Evolutionary conservation across 1,140 invertebrate genomes (phyloP).

Genomic region (Penaeus chinensis): DNA sequence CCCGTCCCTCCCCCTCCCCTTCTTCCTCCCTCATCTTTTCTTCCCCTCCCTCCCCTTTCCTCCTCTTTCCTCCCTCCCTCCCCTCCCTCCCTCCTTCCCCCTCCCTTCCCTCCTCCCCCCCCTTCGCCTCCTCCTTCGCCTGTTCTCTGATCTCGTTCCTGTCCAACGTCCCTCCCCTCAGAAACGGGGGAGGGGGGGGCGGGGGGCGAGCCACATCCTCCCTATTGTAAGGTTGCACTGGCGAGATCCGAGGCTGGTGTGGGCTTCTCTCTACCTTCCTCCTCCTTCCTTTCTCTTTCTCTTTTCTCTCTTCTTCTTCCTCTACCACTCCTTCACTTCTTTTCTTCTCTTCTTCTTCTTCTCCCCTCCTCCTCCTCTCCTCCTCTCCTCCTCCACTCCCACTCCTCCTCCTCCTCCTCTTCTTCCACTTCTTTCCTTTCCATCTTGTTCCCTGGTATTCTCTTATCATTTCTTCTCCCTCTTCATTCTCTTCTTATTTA

Average conservation of each 20-base stretch:
- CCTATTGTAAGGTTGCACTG: too few species aligned
- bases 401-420: neutral
- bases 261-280: neutral
- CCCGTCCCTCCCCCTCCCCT: neutral
- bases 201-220: too few species aligned
- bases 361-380: too few species aligned
- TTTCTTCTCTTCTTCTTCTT: too few species aligned
- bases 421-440: too few species aligned
- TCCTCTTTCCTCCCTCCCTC: neutral
- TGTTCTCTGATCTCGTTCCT: neutral
- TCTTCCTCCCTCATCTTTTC: neutral
- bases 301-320: too few species aligned
- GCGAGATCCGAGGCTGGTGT: too few species aligned
- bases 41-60: too few species aligned
- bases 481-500: neutral
- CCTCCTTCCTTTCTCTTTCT: too few species aligned
- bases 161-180: too few species aligned
- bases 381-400: neutral
- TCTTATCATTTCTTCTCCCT: neutral
- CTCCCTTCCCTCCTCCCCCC: neutral
- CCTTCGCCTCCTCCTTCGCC: neutral
- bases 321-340: too few species aligned
- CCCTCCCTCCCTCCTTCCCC: neutral
- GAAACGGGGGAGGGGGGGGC: too few species aligned
- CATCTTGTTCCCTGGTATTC: neutral